Conservation (phyloP, 2,113 vertebrate genomes). For the Dipodomys spectabilis region DNA sequence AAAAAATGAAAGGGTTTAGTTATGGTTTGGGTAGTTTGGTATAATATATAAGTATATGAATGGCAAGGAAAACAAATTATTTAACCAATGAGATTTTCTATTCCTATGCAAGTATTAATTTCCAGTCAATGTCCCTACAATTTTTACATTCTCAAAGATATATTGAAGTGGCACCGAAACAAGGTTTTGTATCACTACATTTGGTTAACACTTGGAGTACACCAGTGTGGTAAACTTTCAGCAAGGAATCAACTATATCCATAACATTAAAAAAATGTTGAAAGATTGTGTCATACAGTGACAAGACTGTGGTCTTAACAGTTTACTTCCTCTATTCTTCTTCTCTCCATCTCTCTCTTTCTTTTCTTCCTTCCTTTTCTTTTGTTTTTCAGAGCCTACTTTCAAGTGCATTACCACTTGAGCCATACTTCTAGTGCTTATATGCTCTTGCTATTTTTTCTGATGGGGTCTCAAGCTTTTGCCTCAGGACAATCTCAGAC, state of each 20-base stretch:
- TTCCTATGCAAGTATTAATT: neutral
- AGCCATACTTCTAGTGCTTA: no score
- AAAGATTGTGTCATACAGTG: neutral
- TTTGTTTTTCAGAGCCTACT: no score
- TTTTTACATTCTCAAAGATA: neutral
- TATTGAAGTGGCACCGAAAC: neutral
- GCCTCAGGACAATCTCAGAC: neutral
- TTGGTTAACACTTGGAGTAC: neutral
- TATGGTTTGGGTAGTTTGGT: slow-evolving; percentile 11
- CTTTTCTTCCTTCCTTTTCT: no score
- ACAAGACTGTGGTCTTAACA: neutral
- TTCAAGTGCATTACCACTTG: no score
- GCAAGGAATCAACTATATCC: neutral
- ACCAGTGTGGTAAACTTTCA: neutral
- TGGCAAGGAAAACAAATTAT: neutral
- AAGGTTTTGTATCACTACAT: neutral
- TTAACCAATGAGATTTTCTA: slow-evolving; percentile 19
- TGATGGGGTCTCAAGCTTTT: neutral
- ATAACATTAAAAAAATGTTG: neutral
- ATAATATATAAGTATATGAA: neutral
- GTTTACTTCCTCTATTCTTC: neutral
- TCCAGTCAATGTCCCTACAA: neutral
- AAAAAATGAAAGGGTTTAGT: neutral
- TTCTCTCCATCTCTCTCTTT: no score
- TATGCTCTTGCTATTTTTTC: neutral